Base-by-base conservation (phyloP, 2,888 invertebrate species). In the Drosophila recens region DNA sequence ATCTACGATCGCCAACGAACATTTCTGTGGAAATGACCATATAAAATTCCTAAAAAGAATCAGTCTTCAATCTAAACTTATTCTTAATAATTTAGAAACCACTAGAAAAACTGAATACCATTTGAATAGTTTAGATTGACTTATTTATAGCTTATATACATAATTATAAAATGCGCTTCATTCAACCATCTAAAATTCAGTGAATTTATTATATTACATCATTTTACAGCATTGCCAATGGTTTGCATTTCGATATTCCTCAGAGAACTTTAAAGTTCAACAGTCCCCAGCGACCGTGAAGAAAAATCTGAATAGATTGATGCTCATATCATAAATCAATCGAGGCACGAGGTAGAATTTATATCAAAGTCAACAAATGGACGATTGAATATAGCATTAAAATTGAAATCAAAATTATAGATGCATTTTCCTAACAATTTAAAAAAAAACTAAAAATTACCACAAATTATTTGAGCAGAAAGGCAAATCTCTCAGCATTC, bases 311-410 rank as follows among this genome's bases (percentile, higher is more conserved):
- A 49, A 59, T 53, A 9, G 10, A 33, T 53, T 38, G 23, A 9
- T 59, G 42, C 27, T 53, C 36, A 30, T 62, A 43, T 34, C 36
- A 52, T 68, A 57, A 70, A 70, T 56, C 54, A 62, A 49, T 43
- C 27, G 20, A 36, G 20, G n/a, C 27, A 51, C 34, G 11, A n/a
- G 64, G 10, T 27, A 33, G 11, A 51, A 38, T 17, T 45, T 51
- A 15, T 38, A 38, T 49, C 10, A 54, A 34, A 36, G 4, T n/a
- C 23, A 17, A n/a, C 10, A 46, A 51, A 56, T 15, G 13, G 34
- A 30, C 30, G 33, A n/a, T 10, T 40, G 66, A 66, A 34, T 52
- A 57, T 66, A 36, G 58, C 42, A 61, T 61, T 43, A 11, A 30
- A 40, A 61, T 61, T 43, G 8, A 30, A 40, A 15, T 53, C 5